Conservation (phyloP, 2,797 vertebrate species). For the Gastrophryne carolinensis region DNA sequence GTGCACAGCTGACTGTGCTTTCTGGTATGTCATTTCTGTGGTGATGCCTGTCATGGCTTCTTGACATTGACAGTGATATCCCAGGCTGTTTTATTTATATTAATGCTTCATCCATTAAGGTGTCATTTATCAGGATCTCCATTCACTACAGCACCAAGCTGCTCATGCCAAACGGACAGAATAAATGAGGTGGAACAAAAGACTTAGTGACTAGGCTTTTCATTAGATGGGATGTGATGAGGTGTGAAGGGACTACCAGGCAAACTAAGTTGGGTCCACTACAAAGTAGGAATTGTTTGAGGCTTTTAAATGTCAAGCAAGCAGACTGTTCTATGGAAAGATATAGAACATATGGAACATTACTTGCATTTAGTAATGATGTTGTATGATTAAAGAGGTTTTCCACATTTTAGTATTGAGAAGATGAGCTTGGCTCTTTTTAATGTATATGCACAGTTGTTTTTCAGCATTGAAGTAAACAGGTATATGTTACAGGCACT, state of each 20-base stretch:
- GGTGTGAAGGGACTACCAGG: background rate
- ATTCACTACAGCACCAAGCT: background rate
- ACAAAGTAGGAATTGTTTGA: too few species aligned
- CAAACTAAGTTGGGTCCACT: background rate
- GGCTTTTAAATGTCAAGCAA: too few species aligned
- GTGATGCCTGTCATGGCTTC: background rate
- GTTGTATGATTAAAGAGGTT: too few species aligned
- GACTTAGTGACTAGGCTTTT: background rate
- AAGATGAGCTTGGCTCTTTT: too few species aligned
- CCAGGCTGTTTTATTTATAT: conserved; percentile 5
- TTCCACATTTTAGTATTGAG: too few species aligned
- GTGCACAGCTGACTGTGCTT: conserved; percentile 77
- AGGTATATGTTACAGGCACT: too few species aligned
- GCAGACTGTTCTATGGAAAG: too few species aligned
- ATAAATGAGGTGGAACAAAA: conserved; percentile 24
- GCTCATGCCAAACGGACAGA: background rate
- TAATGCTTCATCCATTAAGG: background rate
- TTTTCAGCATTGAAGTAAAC: too few species aligned
- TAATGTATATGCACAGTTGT: too few species aligned
- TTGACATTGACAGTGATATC: conserved; percentile 2
- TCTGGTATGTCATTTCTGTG: conserved; percentile 62
- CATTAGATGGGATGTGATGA: background rate
- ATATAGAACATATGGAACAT: too few species aligned
- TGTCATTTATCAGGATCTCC: conserved; percentile 7
- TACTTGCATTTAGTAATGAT: too few species aligned